Evolutionary conservation across 1,140 invertebrate species (phyloP).

Genomic region (Elymnias hypermnestra): DNA sequence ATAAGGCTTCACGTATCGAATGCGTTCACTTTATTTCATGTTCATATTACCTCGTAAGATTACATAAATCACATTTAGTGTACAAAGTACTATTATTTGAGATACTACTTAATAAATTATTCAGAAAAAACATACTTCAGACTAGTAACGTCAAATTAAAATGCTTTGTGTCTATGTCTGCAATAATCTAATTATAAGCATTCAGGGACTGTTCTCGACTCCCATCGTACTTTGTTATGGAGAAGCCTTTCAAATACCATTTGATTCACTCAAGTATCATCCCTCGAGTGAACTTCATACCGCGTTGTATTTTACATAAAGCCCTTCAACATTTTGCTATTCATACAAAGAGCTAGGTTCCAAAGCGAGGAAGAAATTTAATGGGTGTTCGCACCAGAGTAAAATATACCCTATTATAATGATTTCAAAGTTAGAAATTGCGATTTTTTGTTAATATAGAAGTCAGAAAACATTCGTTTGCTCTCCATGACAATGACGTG

Average conservation of each 20-base stretch:
- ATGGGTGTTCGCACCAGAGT: neutral
- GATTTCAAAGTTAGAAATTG: conserved; percentile 1
- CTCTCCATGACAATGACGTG: conserved; percentile 14
- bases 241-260: conserved; percentile 1
- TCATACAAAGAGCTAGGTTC: conserved; percentile 12
- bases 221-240: neutral
- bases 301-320: conserved; percentile 7
- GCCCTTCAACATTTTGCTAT: conserved; percentile 13
- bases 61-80: too few species aligned
- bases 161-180: neutral
- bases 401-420: neutral
- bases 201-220: neutral
- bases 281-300: conserved; percentile 4
- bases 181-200: neutral
- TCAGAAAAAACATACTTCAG: too few species aligned
- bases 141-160: neutral
- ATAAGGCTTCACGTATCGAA: too few species aligned
- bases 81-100: too few species aligned
- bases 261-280: conserved; percentile 8
- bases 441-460: neutral
- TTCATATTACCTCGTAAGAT: too few species aligned
- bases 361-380: conserved; percentile 12
- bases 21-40: too few species aligned
- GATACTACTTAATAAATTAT: too few species aligned
- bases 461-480: conserved; percentile 13